Evolutionary conservation across 2,113 vertebrate genomes (phyloP).

Genomic region (Butorides virescens): DNA sequence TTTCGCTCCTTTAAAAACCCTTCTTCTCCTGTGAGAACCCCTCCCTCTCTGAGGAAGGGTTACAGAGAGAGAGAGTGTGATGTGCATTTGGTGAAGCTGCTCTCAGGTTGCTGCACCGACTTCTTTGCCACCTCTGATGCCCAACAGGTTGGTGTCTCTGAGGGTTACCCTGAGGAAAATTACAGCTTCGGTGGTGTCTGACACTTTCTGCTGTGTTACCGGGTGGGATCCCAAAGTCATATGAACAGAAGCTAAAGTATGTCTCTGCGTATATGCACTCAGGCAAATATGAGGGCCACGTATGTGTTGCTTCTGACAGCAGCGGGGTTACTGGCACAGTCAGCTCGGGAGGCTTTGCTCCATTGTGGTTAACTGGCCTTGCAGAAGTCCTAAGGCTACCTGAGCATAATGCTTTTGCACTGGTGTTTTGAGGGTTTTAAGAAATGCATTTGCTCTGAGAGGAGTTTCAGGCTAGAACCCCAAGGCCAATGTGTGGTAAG

Average conservation of each 20-base stretch:
- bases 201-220: rapidly evolving
- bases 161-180: background rate
- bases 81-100: background rate
- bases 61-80: background rate
- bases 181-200: background rate
- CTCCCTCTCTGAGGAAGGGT: too few relatives aligned
- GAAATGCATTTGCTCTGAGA: background rate
- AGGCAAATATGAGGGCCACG: rapidly evolving
- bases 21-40: rapidly evolving
- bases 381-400: background rate
- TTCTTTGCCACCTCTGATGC: too few relatives aligned
- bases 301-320: too few relatives aligned
- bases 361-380: rapidly evolving
- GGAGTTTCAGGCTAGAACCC: background rate
- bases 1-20: background rate
- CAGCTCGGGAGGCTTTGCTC: background rate
- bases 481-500: rapidly evolving
- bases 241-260: background rate
- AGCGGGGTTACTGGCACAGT: background rate
- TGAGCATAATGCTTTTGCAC: background rate
- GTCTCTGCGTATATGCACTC: rapidly evolving
- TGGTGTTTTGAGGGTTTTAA: background rate
- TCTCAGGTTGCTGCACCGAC: too few relatives aligned
- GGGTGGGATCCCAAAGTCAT: background rate
- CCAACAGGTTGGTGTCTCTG: background rate